These are phyloP conservation scores for Harpalus rufipes DNA, from an alignment of 2,888 invertebrate genomes.

Conservation along the genomic window DNA sequence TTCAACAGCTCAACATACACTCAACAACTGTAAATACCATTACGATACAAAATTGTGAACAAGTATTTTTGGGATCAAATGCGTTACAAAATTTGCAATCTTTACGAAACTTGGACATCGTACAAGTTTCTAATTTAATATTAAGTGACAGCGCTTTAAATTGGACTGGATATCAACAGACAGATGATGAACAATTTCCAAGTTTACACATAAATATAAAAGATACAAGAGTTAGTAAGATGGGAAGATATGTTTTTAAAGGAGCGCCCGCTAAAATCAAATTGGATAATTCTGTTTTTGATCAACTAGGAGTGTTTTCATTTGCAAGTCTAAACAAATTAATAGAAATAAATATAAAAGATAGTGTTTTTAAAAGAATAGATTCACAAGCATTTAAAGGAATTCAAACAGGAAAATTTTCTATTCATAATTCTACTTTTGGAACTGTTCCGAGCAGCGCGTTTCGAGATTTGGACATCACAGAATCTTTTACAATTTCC, in stretches of 20 bases:
- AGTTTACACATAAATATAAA: slow-evolving; percentile 43
- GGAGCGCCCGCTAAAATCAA: slow-evolving; percentile 85
- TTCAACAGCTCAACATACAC: slow-evolving; percentile 13
- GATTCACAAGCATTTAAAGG: slow-evolving; percentile 89
- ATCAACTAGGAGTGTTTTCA: slow-evolving; percentile 84
- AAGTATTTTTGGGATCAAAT: slow-evolving; percentile 80
- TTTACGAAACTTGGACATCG: slow-evolving; percentile 82
- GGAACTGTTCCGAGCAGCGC: slow-evolving; percentile 84
- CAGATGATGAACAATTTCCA: slow-evolving; percentile 70
- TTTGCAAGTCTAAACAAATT: slow-evolving; percentile 86
- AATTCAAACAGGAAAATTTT: slow-evolving; percentile 84
- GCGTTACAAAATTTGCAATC: slow-evolving; percentile 82
- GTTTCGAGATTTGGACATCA: slow-evolving; percentile 86
- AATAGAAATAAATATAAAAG: slow-evolving; percentile 82
- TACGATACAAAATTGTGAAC: slow-evolving; percentile 83
- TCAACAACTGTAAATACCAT: slow-evolving; percentile 74
- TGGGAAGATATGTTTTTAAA: slow-evolving; percentile 79
- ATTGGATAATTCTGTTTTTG: slow-evolving; percentile 79
- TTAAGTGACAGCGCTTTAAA: slow-evolving; percentile 82
- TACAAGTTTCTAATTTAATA: slow-evolving; percentile 81
- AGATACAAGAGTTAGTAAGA: slow-evolving; percentile 5
- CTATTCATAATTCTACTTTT: slow-evolving; percentile 82
- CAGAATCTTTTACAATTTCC: slow-evolving; percentile 82
- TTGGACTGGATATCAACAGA: slow-evolving; percentile 77
- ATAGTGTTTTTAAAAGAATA: slow-evolving; percentile 81